phyloP scores from a whole-genome alignment of 2,888 invertebrate species.

The Scaptomyza reducta region DNA sequence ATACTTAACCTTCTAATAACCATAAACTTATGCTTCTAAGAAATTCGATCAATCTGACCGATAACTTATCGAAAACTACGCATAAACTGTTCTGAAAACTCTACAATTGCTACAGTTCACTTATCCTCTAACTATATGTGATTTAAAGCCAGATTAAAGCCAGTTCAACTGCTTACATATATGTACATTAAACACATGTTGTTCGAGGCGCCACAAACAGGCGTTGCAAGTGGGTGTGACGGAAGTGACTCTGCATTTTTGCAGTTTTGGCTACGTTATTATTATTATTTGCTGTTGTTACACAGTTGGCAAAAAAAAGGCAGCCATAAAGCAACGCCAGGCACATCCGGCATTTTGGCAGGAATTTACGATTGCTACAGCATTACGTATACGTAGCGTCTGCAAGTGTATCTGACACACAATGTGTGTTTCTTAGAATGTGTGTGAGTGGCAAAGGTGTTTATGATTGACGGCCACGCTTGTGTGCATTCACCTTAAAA shows the following conservation, averaged over 20 bases:
- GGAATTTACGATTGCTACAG: constrained; percentile 61
- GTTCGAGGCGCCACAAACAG: neutral
- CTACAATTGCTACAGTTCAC: neutral
- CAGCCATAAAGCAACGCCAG: constrained; percentile 66
- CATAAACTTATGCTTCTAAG: too few species aligned
- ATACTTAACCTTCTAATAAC: too few species aligned
- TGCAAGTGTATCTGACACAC: neutral
- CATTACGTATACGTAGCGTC: constrained; percentile 17
- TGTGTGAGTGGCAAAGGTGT: constrained; percentile 30
- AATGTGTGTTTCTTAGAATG: constrained; percentile 8
- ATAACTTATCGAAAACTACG: constrained; percentile 7
- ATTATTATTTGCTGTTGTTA: constrained; percentile 17
- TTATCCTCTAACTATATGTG: neutral
- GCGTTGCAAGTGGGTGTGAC: constrained; percentile 43
- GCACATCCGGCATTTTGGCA: constrained; percentile 70
- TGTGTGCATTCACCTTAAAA: constrained; percentile 57
- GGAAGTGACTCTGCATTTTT: constrained; percentile 52
- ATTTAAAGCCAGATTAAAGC: constrained; percentile 1
- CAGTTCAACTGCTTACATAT: neutral
- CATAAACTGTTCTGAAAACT: neutral
- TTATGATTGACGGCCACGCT: constrained; percentile 59
- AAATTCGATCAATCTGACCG: too few species aligned
- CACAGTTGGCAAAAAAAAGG: constrained; percentile 39
- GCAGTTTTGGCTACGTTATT: constrained; percentile 14
- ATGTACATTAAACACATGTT: neutral